These are phyloP conservation scores for Reinhardtius hippoglossoides DNA, from an alignment of 2,113 vertebrate species.

Conservation along the genomic window DNA sequence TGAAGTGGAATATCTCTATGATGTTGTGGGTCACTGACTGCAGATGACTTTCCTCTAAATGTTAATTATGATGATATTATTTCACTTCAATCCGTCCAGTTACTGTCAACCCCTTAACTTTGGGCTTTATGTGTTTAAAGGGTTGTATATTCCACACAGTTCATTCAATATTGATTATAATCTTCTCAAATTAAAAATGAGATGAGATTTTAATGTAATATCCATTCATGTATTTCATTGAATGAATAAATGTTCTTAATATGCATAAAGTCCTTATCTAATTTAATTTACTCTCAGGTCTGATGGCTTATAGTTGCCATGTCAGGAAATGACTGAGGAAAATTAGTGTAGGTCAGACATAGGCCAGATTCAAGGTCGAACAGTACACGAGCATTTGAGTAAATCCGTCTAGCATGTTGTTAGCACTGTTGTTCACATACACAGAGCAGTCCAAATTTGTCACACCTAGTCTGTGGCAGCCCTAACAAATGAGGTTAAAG, in stretches of 20 bases:
- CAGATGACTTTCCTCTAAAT: no score
- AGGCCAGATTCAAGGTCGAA: conserved; percentile 9
- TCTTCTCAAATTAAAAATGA: background rate
- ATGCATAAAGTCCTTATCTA: background rate
- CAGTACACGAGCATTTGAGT: background rate
- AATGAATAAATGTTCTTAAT: background rate
- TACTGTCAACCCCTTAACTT: no score
- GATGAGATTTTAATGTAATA: background rate
- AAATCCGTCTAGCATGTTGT: conserved; percentile 3
- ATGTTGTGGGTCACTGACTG: no score
- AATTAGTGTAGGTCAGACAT: rapidly evolving
- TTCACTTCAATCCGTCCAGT: background rate
- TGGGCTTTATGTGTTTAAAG: no score
- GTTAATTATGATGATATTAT: no score
- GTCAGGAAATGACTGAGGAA: background rate
- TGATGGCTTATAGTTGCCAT: background rate
- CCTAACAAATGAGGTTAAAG: conserved; percentile 53
- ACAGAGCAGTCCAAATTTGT: conserved; percentile 20
- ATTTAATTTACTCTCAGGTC: background rate
- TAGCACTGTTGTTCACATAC: background rate
- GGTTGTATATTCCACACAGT: background rate
- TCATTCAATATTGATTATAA: background rate
- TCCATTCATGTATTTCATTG: background rate
- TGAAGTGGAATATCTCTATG: background rate
- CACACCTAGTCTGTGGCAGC: conserved; percentile 16